These are phyloP conservation scores for Cochlearius cochlearius DNA, from an alignment of 2,113 vertebrate genomes.

Conservation along the genomic window DNA sequence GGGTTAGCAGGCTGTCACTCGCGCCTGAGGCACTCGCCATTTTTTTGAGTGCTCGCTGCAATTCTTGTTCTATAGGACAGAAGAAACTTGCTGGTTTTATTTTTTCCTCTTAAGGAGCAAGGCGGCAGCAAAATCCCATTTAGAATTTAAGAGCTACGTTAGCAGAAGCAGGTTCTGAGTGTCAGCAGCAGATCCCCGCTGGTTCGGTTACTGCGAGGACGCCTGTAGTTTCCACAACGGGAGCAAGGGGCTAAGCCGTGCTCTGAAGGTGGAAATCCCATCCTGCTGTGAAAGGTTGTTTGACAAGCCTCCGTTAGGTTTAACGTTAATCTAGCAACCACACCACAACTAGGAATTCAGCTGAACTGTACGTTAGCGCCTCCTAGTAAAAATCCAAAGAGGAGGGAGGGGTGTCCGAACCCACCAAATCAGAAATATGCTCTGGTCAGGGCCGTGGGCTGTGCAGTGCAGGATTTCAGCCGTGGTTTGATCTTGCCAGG, in stretches of 20 bases:
- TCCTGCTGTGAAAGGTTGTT: neutral
- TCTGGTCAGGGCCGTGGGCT: fast-evolving
- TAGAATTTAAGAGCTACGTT: neutral
- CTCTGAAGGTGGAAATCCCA: neutral
- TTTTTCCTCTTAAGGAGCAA: neutral
- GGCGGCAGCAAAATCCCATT: neutral
- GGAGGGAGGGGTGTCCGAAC: neutral
- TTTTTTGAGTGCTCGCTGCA: neutral
- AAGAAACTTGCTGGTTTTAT: neutral
- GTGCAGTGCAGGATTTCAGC: neutral
- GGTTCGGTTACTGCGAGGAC: neutral
- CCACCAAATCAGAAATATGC: neutral
- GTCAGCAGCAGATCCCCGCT: neutral
- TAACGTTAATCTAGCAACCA: neutral
- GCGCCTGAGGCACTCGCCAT: neutral
- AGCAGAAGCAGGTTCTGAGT: neutral
- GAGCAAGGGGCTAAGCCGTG: neutral
- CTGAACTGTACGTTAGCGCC: neutral
- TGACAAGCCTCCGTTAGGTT: neutral
- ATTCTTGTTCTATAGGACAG: neutral
- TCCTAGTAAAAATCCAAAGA: neutral
- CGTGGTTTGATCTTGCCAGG: conserved; percentile 66
- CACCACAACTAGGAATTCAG: neutral
- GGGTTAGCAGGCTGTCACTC: neutral
- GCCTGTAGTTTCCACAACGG: neutral